Percentiles rank a stretch among this genome's conserved stretches.
Conservation (phyloP, 2,797 vertebrate species). For the Sebastes hubbsi region DNA sequence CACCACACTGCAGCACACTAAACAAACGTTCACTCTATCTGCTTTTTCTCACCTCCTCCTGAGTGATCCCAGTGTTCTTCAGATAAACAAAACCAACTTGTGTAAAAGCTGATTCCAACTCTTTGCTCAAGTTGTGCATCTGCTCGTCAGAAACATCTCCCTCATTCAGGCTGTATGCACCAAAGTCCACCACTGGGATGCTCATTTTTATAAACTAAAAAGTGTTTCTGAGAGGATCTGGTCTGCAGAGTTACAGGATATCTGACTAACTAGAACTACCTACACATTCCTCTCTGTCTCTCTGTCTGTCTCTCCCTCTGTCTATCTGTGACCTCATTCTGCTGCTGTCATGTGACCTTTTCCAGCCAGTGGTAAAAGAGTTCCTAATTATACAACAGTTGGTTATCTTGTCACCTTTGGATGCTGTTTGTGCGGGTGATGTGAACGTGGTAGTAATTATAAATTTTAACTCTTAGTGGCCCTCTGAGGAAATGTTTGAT, state of each 20-base stretch:
- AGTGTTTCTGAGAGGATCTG: too few relatives aligned
- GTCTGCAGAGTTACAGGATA: too few relatives aligned
- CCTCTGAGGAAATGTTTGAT: conserved; percentile 72
- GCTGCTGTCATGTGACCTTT: conserved; percentile 30
- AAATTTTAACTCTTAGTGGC: not conserved
- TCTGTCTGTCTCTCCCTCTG: too few relatives aligned
- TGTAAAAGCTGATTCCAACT: conserved; percentile 68
- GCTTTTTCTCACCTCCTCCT: conserved; percentile 65
- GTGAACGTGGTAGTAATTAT: not conserved
- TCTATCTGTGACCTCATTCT: accelerated
- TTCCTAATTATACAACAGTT: not conserved
- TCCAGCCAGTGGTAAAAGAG: conserved; percentile 26
- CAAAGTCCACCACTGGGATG: conserved; percentile 78
- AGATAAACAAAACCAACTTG: conserved; percentile 80
- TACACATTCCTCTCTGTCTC: not conserved
- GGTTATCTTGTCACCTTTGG: conserved; percentile 25
- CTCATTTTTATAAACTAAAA: conserved; percentile 43
- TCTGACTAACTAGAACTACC: too few relatives aligned
- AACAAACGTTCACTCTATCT: too few relatives aligned
- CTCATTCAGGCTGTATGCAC: conserved; percentile 36
- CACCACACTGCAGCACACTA: too few relatives aligned
- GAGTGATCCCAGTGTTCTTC: conserved; percentile 76
- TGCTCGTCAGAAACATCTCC: not conserved
- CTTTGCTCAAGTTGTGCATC: conserved; percentile 30
- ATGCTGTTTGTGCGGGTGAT: not conserved